These are phyloP conservation scores for Megaustenia siamemsis DNA, from an alignment of 2,888 invertebrate genomes.

Conservation along the genomic window DNA sequence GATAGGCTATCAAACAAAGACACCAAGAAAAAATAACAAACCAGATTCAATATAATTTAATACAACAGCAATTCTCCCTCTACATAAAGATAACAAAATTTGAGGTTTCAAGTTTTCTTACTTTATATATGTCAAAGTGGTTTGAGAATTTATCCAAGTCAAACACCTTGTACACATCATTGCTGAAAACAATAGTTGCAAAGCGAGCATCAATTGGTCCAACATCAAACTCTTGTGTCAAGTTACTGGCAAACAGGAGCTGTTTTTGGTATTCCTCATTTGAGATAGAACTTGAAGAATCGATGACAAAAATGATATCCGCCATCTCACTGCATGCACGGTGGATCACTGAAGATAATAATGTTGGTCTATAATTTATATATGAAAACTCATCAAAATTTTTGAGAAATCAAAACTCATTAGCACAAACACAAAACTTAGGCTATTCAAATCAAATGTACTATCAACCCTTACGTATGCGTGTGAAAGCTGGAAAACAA, in stretches of 20 bases:
- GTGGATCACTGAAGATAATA: not conserved
- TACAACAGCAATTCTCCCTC: no score
- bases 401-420: no score
- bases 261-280: slow-evolving; percentile 1
- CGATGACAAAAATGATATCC: slow-evolving; percentile 34
- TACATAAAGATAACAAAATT: not conserved
- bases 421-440: no score
- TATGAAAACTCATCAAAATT: no score
- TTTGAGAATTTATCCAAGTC: not conserved
- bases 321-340: slow-evolving; percentile 32
- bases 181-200: slow-evolving; percentile 14
- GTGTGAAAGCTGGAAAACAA: no score
- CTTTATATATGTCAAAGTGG: slow-evolving; percentile 7
- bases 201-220: slow-evolving; percentile 26
- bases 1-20: no score
- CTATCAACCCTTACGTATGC: no score
- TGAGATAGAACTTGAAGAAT: slow-evolving; percentile 18
- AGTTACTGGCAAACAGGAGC: slow-evolving; percentile 24
- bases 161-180: slow-evolving; percentile 34
- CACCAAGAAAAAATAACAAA: not conserved
- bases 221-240: slow-evolving; percentile 33
- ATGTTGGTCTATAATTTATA: not conserved
- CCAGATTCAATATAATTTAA: not conserved
- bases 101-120: no score
- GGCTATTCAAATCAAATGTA: no score